Conservation (phyloP, 2,113 vertebrate genomes). For the Callorhinus ursinus region DNA sequence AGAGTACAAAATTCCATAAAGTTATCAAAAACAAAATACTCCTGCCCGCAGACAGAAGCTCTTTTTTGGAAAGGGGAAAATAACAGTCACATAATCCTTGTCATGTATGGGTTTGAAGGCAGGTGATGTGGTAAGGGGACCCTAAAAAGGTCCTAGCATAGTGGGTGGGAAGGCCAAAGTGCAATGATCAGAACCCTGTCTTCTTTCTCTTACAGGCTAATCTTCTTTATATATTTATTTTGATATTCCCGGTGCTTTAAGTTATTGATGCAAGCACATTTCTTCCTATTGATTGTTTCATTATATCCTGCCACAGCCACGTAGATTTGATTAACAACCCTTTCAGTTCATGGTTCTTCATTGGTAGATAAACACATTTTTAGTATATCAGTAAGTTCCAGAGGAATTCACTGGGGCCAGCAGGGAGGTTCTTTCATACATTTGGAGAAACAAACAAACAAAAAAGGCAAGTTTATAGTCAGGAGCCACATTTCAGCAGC, state of each 20-base stretch:
- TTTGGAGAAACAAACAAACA: constrained; percentile 61
- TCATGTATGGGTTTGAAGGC: constrained; percentile 70
- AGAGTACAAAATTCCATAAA: constrained; percentile 70
- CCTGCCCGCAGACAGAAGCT: not conserved
- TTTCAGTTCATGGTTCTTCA: constrained; percentile 72
- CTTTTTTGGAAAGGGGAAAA: constrained; percentile 6
- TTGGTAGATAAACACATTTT: constrained; percentile 81
- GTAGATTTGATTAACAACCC: constrained; percentile 80
- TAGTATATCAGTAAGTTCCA: constrained; percentile 84
- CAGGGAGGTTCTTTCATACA: constrained; percentile 59
- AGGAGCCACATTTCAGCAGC: constrained; percentile 85
- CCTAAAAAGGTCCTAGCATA: constrained; percentile 56
- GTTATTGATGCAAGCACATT: constrained; percentile 78
- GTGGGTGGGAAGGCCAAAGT: constrained; percentile 19
- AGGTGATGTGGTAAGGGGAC: constrained; percentile 49
- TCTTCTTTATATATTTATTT: constrained; percentile 71
- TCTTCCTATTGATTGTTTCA: constrained; percentile 82
- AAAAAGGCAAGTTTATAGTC: constrained; percentile 79
- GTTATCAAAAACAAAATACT: constrained; percentile 27
- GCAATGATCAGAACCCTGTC: constrained; percentile 67
- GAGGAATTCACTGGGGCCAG: constrained; percentile 77
- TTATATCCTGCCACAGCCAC: constrained; percentile 75
- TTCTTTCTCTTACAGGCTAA: constrained; percentile 67
- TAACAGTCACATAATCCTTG: constrained; percentile 37
- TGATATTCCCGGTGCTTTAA: constrained; percentile 63